Conservation (phyloP, 2,113 vertebrate genomes). For the Gavialis gangeticus region DNA sequence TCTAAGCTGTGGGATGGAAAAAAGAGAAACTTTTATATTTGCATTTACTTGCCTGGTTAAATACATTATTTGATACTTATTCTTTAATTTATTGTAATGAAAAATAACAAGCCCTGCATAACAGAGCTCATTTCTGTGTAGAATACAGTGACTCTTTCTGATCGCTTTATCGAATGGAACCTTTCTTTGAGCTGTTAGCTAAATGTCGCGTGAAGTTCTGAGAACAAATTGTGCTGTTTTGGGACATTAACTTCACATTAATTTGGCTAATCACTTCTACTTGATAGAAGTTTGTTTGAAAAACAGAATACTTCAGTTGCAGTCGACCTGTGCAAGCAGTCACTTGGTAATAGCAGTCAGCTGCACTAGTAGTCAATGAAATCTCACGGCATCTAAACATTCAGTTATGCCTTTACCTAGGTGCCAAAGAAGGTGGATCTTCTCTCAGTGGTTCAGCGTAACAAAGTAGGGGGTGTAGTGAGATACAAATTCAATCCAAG, state of each 20-base stretch:
- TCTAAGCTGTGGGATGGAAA: background rate
- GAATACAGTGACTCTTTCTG: slow-evolving; percentile 32
- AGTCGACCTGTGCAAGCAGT: slow-evolving; percentile 35
- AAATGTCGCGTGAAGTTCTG: slow-evolving; percentile 73
- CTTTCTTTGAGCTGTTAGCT: slow-evolving; percentile 73
- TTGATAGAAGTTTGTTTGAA: slow-evolving; percentile 73
- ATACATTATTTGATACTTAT: slow-evolving; percentile 54
- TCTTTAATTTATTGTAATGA: slow-evolving; percentile 59
- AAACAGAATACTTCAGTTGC: slow-evolving; percentile 40
- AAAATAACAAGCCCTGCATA: slow-evolving; percentile 43
- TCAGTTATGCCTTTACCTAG: background rate
- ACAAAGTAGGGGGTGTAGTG: background rate
- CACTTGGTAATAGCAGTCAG: background rate
- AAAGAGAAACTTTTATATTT: background rate
- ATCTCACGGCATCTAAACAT: background rate
- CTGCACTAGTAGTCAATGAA: background rate
- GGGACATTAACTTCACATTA: slow-evolving; percentile 76
- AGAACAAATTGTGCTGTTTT: slow-evolving; percentile 75
- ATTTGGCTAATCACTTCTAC: slow-evolving; percentile 75
- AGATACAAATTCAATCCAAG: background rate
- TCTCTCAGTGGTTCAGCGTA: background rate
- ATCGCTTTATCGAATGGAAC: slow-evolving; percentile 64
- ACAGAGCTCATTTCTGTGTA: slow-evolving; percentile 17
- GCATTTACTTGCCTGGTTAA: slow-evolving; percentile 37
- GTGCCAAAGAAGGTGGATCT: rapidly evolving